Evolutionary conservation across 2,113 vertebrate species (phyloP).

Genomic region (Labeo rohita): DNA sequence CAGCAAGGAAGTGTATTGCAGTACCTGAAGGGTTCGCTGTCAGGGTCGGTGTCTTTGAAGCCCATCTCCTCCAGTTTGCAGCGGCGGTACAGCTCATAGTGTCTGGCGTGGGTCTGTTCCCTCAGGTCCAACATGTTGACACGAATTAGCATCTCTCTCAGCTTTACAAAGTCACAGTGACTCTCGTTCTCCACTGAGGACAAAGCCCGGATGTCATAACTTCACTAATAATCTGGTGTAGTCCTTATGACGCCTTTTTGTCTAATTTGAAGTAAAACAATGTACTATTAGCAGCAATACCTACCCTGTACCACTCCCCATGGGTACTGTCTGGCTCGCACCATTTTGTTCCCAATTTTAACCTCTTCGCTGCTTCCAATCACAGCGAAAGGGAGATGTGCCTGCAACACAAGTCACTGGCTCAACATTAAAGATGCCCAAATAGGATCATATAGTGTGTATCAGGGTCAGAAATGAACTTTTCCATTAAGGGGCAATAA

Average conservation of each 20-base stretch:
- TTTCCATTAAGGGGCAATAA: too few relatives aligned
- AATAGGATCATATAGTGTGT: not conserved
- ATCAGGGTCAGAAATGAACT: not conserved
- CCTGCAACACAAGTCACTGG: conserved; percentile 73
- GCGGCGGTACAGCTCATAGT: conserved; percentile 94
- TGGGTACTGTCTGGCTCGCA: conserved; percentile 92
- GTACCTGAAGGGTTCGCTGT: conserved; percentile 93
- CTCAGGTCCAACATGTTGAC: conserved; percentile 97
- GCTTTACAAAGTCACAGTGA: conserved; percentile 96
- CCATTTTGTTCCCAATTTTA: conserved; percentile 93
- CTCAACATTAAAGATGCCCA: not conserved
- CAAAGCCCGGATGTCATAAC: conserved; percentile 28
- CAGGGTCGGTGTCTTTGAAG: conserved; percentile 90
- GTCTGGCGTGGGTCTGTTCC: conserved; percentile 92
- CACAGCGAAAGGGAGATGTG: conserved; percentile 93
- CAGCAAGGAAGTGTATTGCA: not conserved
- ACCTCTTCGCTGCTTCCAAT: conserved; percentile 93
- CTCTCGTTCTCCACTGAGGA: conserved; percentile 92
- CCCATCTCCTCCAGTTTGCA: conserved; percentile 98
- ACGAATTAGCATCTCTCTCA: conserved; percentile 92
- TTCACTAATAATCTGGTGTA: not conserved
- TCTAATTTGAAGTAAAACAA: not conserved
- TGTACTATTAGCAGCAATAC: conserved; percentile 46
- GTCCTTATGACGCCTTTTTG: not conserved
- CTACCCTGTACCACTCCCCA: conserved; percentile 97